Percentiles rank a stretch among this genome's conserved stretches.
phyloP scores from a whole-genome alignment of 1,140 invertebrate genomes.

The Leptinotarsa defecta region DNA sequence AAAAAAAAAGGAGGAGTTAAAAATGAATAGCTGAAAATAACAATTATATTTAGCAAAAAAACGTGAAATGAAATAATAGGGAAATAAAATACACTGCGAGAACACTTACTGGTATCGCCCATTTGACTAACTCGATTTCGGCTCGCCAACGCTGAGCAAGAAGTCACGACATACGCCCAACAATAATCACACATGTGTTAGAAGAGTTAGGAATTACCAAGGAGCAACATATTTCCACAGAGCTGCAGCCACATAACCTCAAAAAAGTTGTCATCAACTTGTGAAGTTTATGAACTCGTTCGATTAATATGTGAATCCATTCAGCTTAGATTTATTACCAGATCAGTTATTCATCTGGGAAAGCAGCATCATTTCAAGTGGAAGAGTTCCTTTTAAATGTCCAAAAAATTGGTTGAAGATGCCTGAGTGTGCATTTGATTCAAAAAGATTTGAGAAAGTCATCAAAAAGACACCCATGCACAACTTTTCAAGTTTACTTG shows the following conservation, averaged over 20 bases:
- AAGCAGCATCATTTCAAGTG: constrained; percentile 18
- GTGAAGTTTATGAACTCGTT: constrained; percentile 27
- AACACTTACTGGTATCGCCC: constrained; percentile 41
- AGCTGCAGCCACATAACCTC: constrained; percentile 22
- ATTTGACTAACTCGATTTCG: constrained; percentile 39
- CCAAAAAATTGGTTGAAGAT: constrained; percentile 30
- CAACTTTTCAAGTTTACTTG: no score
- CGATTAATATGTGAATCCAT: constrained; percentile 37
- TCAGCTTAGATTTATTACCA: constrained; percentile 22
- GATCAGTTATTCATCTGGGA: constrained; percentile 35
- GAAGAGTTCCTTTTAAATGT: constrained; percentile 40
- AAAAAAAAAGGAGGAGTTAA: no score
- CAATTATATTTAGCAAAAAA: no score
- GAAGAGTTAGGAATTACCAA: constrained; percentile 5
- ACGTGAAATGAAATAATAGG: no score
- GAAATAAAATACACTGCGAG: constrained; percentile 31
- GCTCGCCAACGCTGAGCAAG: constrained; percentile 32
- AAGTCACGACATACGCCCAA: constrained; percentile 31
- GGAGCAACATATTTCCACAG: not conserved
- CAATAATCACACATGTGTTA: constrained; percentile 32
- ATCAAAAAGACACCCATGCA: no score
- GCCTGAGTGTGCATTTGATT: constrained; percentile 20
- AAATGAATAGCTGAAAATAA: constrained; percentile 15
- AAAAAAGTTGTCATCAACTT: constrained; percentile 35
- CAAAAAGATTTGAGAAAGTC: not conserved